Percentiles rank a stretch among this genome's conserved stretches.
Conservation (phyloP, 2,888 invertebrate species). For the Drosophila nr. medialis region DNA sequence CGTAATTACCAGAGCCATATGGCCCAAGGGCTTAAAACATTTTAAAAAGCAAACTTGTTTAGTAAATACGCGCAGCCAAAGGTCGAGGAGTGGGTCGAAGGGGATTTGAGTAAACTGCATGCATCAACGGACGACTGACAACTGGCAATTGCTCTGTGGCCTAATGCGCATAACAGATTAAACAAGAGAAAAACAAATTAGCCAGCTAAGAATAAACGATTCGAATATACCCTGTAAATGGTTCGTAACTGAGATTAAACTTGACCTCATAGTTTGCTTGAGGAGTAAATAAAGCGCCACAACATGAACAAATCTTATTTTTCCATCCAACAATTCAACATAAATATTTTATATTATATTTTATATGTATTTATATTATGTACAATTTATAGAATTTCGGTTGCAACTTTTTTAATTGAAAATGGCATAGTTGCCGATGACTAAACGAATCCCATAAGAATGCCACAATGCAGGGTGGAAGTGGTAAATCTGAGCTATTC, state of each 20-base stretch:
- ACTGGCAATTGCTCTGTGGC: constrained; percentile 47
- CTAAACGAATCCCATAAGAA: constrained; percentile 7
- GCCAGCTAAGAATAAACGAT: not conserved
- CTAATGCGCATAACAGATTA: constrained; percentile 49
- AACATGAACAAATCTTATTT: no score
- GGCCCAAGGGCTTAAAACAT: constrained; percentile 72
- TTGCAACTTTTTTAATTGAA: not conserved
- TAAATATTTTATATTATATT: not conserved
- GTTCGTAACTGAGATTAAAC: not conserved
- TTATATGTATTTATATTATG: not conserved
- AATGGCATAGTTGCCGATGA: constrained; percentile 22
- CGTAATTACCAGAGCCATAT: constrained; percentile 83
- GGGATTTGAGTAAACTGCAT: constrained; percentile 17
- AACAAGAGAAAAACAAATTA: not conserved
- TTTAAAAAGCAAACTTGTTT: constrained; percentile 84
- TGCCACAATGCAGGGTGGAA: constrained; percentile 8
- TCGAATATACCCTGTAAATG: constrained; percentile 13
- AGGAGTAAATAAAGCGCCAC: no score
- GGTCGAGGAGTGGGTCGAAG: not conserved
- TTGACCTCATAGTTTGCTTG: not conserved
- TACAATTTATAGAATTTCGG: not conserved
- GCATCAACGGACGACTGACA: constrained; percentile 39
- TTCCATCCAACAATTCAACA: not conserved
- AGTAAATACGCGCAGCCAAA: constrained; percentile 61
- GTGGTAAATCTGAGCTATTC: constrained; percentile 13